Base-by-base conservation (phyloP, 2,888 invertebrate genomes). In the Brachycybe producta region DNA sequence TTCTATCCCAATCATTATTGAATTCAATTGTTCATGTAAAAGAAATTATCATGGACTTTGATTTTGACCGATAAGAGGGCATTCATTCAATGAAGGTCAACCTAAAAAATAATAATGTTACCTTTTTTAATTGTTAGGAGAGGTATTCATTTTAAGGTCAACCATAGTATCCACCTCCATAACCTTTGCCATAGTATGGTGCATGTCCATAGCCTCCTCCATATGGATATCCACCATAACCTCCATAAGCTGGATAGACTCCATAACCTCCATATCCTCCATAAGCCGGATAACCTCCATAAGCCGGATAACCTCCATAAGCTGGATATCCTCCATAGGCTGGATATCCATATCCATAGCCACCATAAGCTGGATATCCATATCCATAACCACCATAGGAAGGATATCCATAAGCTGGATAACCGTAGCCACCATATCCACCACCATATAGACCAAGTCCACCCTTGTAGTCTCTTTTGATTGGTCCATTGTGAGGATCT, bases 221-320 rank as follows among this genome's bases (percentile, higher is more conserved):
- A 13, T n/a, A 2, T 30, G 27, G 27, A 11, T 13, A 11, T 2
- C 34, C 8, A 32, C 36, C 36, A 46, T 46, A 46, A n/a, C 47
- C 47, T 13, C 36, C 44, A 28, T 44, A 39, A 30, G 36, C 36
- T 35, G 36, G 15, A 35, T 35, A n/a, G n/a, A n/a, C n/a, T 32
- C 32, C 32, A 32, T 43, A 27, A 2, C 43, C 43, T 13, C 43
- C 43, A 13, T 43, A 43, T 27, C 27, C 26, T n/a, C 21, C 32
- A 8, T 32, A 28, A 17, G 28, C 34, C 15, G 38, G 15, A 8
- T 36, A 34, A 21, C 28, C 23, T 5, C 36, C 47, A 13, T 26
- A 46, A 19, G 36, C 24, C 2, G 36, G 36, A 38, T 46, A 46
- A 35, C 47, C 32, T 26, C 47, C 47, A 17, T 46, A 46, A 4